Conservation (phyloP, 2,888 invertebrate genomes). For the Fragum fragum region DNA sequence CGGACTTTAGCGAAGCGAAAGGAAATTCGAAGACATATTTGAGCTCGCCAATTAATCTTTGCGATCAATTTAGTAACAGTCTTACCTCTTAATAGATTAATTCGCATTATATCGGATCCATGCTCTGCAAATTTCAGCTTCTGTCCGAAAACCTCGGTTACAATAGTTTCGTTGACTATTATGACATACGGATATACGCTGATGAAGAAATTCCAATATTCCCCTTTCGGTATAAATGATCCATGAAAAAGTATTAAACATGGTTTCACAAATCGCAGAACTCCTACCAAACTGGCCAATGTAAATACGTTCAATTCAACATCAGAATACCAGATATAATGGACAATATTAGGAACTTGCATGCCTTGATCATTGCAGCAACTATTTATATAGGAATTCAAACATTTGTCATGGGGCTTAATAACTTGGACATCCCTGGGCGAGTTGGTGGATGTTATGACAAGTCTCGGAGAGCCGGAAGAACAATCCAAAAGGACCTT, state of each 20-base stretch:
- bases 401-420: constrained; percentile 51
- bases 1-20: too few species aligned
- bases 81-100: constrained; percentile 45
- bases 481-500: constrained; percentile 7
- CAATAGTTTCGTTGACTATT: constrained; percentile 49
- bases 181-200: constrained; percentile 64
- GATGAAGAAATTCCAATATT: constrained; percentile 67
- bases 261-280: constrained; percentile 64
- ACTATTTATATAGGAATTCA: constrained; percentile 45
- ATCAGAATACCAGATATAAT: constrained; percentile 64
- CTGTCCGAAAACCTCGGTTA: constrained; percentile 57
- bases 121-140: constrained; percentile 60
- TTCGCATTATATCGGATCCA: constrained; percentile 68
- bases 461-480: not conserved
- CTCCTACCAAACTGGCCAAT: constrained; percentile 68
- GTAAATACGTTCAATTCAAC: constrained; percentile 51
- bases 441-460: not conserved
- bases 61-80: not conserved
- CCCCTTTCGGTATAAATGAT: constrained; percentile 62
- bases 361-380: constrained; percentile 46
- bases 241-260: constrained; percentile 72
- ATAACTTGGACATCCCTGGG: constrained; percentile 27
- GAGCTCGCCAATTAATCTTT: too few species aligned
- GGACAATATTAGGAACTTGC: constrained; percentile 65
- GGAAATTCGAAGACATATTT: too few species aligned